Conservation (phyloP, 2,888 invertebrate genomes). For the Tribolium freemani region DNA sequence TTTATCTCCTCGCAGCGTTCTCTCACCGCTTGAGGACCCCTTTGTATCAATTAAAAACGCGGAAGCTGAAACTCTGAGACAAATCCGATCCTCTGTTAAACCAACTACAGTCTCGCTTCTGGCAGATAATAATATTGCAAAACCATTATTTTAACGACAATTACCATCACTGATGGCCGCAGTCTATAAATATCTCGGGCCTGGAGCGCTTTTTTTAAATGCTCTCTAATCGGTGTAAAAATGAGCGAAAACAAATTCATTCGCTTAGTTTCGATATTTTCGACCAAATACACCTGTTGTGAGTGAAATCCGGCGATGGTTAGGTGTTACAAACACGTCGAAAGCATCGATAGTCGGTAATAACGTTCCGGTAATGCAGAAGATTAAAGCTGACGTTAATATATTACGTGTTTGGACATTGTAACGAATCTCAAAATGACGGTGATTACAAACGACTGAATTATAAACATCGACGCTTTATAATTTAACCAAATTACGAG, state of each 20-base stretch:
- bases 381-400: conserved; percentile 37
- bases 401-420: conserved; percentile 39
- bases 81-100: background rate
- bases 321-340: conserved; percentile 28
- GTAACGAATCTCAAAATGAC: conserved; percentile 30
- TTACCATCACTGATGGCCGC: conserved; percentile 2
- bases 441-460: conserved; percentile 12
- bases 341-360: conserved; percentile 29
- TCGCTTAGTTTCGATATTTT: background rate
- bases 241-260: background rate
- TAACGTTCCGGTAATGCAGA: conserved; percentile 13
- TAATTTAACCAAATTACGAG: background rate
- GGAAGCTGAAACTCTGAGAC: conserved; percentile 15
- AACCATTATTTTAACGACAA: conserved; percentile 1
- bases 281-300: background rate
- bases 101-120: conserved; percentile 5
- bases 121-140: conserved; percentile 2
- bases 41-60: conserved; percentile 6
- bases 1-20: conserved; percentile 10
- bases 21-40: conserved; percentile 1
- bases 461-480: background rate
- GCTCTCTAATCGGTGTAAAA: conserved; percentile 14
- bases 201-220: conserved; percentile 16
- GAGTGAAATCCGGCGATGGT: conserved; percentile 1
- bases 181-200: conserved; percentile 12